phyloP scores from a whole-genome alignment of 1,140 invertebrate genomes.

The Papilio dardanus region DNA sequence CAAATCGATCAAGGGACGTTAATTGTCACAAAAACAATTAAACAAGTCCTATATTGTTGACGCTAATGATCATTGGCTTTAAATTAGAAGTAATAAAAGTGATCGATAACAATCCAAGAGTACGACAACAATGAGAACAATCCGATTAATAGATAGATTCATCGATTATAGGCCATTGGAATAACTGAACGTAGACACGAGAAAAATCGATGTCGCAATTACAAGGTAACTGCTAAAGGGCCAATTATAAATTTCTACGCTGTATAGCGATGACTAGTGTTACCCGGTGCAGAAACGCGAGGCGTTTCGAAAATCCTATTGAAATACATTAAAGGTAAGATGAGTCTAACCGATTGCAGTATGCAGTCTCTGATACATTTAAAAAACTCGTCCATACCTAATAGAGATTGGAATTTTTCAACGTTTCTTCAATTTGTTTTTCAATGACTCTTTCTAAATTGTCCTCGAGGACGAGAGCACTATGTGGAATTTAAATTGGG shows the following conservation, averaged over 20 bases:
- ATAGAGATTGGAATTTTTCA: constrained; percentile 31
- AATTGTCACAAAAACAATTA: not conserved
- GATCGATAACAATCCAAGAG: not conserved
- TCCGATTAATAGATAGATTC: not conserved
- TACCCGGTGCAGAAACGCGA: constrained; percentile 36
- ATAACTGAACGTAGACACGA: not conserved
- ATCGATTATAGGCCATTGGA: not conserved
- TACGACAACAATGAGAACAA: not conserved
- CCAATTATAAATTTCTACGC: constrained; percentile 33
- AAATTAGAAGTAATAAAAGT: not conserved
- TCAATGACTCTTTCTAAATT: constrained; percentile 31
- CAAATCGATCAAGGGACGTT: not conserved
- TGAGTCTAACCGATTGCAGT: constrained; percentile 52
- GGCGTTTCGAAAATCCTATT: constrained; percentile 62
- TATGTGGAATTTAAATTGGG: constrained; percentile 33
- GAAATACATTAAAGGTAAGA: constrained; percentile 67
- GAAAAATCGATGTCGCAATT: constrained; percentile 35
- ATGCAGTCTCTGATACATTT: constrained; percentile 40
- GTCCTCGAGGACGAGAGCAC: constrained; percentile 8
- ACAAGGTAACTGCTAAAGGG: not conserved
- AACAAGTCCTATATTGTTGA: not conserved
- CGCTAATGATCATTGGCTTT: not conserved
- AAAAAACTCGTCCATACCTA: constrained; percentile 52
- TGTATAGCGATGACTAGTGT: constrained; percentile 22
- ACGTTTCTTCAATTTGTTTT: constrained; percentile 34